Conservation (phyloP, 2,113 vertebrate genomes). For the Callopanchax toddi region DNA sequence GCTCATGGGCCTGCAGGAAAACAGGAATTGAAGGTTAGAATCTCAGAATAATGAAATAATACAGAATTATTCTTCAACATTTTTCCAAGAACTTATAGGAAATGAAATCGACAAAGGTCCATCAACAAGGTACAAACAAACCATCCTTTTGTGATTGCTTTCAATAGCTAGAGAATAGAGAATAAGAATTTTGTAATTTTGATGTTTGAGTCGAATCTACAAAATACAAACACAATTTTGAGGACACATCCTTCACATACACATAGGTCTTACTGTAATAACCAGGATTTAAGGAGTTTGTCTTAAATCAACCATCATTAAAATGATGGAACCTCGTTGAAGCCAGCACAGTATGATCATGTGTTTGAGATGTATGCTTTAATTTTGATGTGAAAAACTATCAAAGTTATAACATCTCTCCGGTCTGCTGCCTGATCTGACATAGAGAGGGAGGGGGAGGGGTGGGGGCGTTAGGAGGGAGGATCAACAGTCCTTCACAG, state of each 20-base stretch:
- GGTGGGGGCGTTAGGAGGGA: background rate
- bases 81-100: background rate
- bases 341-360: background rate
- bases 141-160: no score
- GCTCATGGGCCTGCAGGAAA: slow-evolving; percentile 72
- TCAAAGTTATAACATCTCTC: background rate
- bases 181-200: no score
- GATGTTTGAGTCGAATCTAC: no score
- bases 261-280: slow-evolving; percentile 5
- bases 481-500: slow-evolving; percentile 8
- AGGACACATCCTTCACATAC: background rate
- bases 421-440: slow-evolving; percentile 3
- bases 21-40: slow-evolving; percentile 12
- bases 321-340: background rate
- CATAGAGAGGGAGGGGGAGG: background rate
- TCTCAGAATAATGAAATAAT: no score
- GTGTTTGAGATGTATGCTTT: background rate
- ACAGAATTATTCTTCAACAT: background rate
- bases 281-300: slow-evolving; percentile 7
- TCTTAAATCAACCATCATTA: background rate
- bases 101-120: background rate
- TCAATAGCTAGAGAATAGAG: no score
- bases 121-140: no score
- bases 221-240: background rate
- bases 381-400: background rate